Conservation (phyloP, 1,140 invertebrate species). For the Apis cerana region DNA sequence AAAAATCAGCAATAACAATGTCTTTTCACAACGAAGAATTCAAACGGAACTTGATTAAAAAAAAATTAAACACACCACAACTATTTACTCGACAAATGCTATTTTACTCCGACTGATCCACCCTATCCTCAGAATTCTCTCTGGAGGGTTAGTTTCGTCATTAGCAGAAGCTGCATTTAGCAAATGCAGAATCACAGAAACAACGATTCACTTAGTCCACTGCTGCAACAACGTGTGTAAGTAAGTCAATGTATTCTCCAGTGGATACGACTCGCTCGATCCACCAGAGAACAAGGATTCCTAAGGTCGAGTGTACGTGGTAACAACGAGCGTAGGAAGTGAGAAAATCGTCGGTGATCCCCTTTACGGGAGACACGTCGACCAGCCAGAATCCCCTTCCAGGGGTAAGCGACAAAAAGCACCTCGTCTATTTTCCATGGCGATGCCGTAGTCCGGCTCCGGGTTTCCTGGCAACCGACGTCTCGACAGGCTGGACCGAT, state of each 20-base stretch:
- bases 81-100: no score
- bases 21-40: no score
- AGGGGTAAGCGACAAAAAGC: conserved; percentile 56
- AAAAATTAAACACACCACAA: no score
- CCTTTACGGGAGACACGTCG: conserved; percentile 37
- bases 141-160: neutral
- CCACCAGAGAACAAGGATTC: neutral
- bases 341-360: conserved; percentile 61
- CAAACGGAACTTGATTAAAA: no score
- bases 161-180: neutral
- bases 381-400: conserved; percentile 40
- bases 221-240: no score
- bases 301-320: conserved; percentile 6
- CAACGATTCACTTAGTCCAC: no score
- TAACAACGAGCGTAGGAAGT: conserved; percentile 19
- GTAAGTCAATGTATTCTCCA: no score
- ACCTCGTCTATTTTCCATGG: conserved; percentile 56
- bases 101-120: no score
- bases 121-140: neutral
- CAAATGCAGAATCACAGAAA: neutral
- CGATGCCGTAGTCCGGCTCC: conserved; percentile 49
- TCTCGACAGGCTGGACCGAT: conserved; percentile 67
- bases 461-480: conserved; percentile 67
- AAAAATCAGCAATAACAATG: no score
- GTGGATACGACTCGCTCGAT: neutral